These are phyloP conservation scores for Diabrotica balteata DNA, from an alignment of 2,888 invertebrate species.

Conservation along the genomic window DNA sequence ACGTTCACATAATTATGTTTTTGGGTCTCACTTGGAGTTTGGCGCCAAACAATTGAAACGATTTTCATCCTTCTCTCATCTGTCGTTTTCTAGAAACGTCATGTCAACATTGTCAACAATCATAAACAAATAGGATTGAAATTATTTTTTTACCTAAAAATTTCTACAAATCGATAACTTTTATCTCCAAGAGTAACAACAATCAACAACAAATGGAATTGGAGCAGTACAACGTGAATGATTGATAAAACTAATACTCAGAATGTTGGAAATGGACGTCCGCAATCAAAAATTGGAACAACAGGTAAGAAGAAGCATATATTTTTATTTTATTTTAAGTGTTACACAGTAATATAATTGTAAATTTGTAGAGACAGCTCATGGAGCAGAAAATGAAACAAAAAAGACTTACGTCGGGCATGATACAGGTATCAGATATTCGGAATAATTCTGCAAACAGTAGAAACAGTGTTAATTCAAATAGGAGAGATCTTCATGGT, in stretches of 20 bases:
- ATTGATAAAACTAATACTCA: constrained; percentile 26
- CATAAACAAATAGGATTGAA: constrained; percentile 24
- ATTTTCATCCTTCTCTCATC: too few species aligned
- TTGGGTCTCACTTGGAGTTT: too few species aligned
- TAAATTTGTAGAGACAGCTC: constrained; percentile 72
- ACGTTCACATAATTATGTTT: too few species aligned
- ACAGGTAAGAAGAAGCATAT: constrained; percentile 69
- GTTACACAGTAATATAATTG: constrained; percentile 35
- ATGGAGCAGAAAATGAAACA: constrained; percentile 90
- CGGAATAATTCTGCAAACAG: constrained; percentile 71
- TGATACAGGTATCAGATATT: constrained; percentile 87
- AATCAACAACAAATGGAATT: constrained; percentile 42
- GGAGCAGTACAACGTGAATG: constrained; percentile 28
- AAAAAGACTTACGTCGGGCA: constrained; percentile 82
- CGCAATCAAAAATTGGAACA: constrained; percentile 87
- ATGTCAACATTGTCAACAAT: constrained; percentile 19
- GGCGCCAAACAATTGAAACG: too few species aligned
- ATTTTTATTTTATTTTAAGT: constrained; percentile 24
- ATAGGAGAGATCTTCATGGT: constrained; percentile 74
- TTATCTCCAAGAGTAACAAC: constrained; percentile 49
- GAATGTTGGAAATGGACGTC: constrained; percentile 54
- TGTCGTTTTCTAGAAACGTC: background rate
- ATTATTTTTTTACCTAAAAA: constrained; percentile 30
- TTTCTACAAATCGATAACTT: constrained; percentile 42
- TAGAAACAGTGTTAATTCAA: constrained; percentile 71